Evolutionary conservation across 2,888 invertebrate genomes (phyloP), one percentile per base, ranked within the genome.

Genomic region (Deroplatys truncata): DNA sequence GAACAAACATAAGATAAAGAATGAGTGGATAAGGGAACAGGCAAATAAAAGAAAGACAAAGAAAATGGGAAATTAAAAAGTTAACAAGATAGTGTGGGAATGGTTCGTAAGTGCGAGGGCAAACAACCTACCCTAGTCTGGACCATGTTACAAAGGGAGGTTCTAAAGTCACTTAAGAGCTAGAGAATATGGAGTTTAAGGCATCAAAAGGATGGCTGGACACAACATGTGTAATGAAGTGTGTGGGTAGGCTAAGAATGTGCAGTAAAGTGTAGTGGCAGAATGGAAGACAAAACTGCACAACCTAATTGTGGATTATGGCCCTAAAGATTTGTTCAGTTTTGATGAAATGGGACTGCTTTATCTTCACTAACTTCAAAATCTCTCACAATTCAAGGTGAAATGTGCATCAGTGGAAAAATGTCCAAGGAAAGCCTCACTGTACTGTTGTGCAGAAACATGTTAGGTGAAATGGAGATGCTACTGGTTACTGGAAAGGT

Each of bases 401-500:
- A n/a, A n/a, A n/a, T n/a, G n/a, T n/a, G n/a, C n/a, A n/a, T n/a
- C n/a, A 82, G 86, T 28, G 25, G 82, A 86, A 82, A 82, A 16
- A 2, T 72, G 9, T 49, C 31, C 15, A 90, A 88, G 86, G 90
- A 90, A 28, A 85, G 88, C 72, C 31, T 31, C 82, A 10, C 49
- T 15, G 49, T 49, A 49, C 49, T 49, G 49, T 8, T 15, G 15
- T 49, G 7, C 7, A 8, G 49, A n/a, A n/a, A 49, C 5, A 31
- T 31, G 3, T 31, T 10, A 83, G 82, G n/a, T 84, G 25, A 28
- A 56, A 31, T 31, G 31, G 31, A 88, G 28, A 84, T 72, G 28
- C 88, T 86, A 8, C 28, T 90, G 7, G 86, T 88, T 7, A 86
- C 87, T 20, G 87, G 86, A 28, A 88, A 88, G 43, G 83, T 35